A percentile compares a stretch with the other conserved stretches of the same genome.
Conservation (phyloP, 37 sponge, comb jelly and placozoan species). For the Aphrocallistes beatrix region DNA sequence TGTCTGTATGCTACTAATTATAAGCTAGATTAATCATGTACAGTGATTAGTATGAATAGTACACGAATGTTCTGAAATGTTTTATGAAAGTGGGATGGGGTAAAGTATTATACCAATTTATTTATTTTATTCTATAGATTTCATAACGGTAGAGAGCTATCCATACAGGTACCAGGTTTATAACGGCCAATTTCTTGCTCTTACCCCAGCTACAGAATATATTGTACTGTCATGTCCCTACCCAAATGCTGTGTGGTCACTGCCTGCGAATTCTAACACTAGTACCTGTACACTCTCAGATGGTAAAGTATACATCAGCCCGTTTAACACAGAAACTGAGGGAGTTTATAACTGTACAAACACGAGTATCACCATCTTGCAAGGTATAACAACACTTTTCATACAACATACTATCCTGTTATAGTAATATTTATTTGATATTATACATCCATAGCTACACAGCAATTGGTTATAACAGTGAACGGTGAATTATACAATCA, state of each 20-base stretch:
- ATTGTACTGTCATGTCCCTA: neutral
- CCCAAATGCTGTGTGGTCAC: neutral
- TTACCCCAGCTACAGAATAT: neutral
- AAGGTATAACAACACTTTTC: neutral
- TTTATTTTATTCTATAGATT: neutral
- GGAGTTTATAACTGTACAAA: neutral
- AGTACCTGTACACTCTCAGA: neutral
- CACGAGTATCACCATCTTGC: neutral
- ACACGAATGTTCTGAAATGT: too few relatives aligned
- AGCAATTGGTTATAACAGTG: neutral
- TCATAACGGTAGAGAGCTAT: neutral
- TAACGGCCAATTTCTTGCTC: neutral
- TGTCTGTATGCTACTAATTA: neutral
- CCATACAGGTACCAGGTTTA: neutral
- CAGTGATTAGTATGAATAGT: too few relatives aligned
- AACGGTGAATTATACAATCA: neutral
- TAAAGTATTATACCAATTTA: too few relatives aligned
- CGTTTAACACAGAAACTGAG: neutral
- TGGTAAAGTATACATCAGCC: neutral
- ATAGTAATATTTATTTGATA: neutral
- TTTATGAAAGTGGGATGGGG: too few relatives aligned
- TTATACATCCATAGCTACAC: neutral
- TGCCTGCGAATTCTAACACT: neutral
- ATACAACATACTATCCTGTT: too few relatives aligned
- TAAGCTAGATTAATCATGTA: neutral